Conservation (phyloP, 2,888 invertebrate species). For the Drosophila nigricruria region DNA sequence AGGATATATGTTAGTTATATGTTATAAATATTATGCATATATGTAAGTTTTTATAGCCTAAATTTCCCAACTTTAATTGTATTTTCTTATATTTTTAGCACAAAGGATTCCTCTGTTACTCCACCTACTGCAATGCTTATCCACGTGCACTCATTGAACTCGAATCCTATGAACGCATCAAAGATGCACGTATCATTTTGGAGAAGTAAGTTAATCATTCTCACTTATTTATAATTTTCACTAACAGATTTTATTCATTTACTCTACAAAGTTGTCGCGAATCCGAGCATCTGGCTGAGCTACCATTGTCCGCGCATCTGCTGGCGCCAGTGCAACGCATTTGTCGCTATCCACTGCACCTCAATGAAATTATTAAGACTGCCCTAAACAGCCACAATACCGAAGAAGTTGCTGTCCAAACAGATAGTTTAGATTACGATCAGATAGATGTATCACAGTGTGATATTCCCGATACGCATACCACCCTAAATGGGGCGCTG, state of each 20-base stretch:
- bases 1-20: background rate
- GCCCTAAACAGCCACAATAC: conserved; percentile 36
- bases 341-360: conserved; percentile 94
- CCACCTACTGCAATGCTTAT: conserved; percentile 95
- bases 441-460: conserved; percentile 79
- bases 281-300: conserved; percentile 92
- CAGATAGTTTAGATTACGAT: conserved; percentile 60
- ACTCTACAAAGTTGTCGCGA: conserved; percentile 89
- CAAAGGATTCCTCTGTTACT: conserved; percentile 93
- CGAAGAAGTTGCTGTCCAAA: conserved; percentile 23
- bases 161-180: conserved; percentile 83
- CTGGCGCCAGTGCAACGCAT: conserved; percentile 95
- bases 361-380: conserved; percentile 91
- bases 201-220: conserved; percentile 80
- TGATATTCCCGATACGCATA: conserved; percentile 82
- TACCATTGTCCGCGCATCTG: conserved; percentile 93
- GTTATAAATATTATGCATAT: background rate
- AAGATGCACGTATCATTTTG: conserved; percentile 83
- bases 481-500: conserved; percentile 82
- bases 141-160: conserved; percentile 88
- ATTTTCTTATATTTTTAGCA: conserved; percentile 85
- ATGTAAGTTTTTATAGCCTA: background rate
- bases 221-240: fast-evolving
- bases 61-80: background rate
- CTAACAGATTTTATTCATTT: background rate